Evolutionary conservation across 2,888 invertebrate genomes (phyloP).

Genomic region (Sialis lutaria): DNA sequence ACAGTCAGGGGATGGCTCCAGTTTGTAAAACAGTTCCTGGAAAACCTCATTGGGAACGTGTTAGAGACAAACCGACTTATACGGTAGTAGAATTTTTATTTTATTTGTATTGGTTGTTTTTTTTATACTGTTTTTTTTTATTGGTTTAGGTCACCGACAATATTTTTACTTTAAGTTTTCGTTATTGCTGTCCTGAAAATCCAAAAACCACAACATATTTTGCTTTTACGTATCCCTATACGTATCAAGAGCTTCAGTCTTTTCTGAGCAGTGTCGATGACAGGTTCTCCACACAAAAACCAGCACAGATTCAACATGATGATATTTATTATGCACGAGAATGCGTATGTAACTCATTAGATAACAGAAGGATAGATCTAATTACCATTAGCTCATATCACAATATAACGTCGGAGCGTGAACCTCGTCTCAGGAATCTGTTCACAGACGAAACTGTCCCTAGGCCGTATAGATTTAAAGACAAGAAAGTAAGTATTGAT

Average conservation of each 20-base stretch:
- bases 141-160: constrained; percentile 47
- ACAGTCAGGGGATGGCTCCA: constrained; percentile 79
- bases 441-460: constrained; percentile 50
- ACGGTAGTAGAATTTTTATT: constrained; percentile 29
- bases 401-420: constrained; percentile 53
- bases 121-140: constrained; percentile 7
- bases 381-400: constrained; percentile 69
- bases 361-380: constrained; percentile 61
- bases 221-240: constrained; percentile 83
- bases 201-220: constrained; percentile 59
- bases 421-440: constrained; percentile 49
- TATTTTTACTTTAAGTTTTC: constrained; percentile 58
- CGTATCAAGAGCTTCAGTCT: constrained; percentile 65
- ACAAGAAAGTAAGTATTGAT: constrained; percentile 46
- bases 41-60: constrained; percentile 67
- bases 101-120: not conserved
- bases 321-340: constrained; percentile 77
- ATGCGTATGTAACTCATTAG: constrained; percentile 59
- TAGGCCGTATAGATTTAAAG: constrained; percentile 55
- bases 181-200: constrained; percentile 52
- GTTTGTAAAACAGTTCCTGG: constrained; percentile 60
- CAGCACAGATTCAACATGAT: constrained; percentile 28
- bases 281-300: constrained; percentile 31
- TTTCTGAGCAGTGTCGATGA: constrained; percentile 50
- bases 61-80: constrained; percentile 61